A percentile compares a stretch with the other conserved stretches of the same genome.
Conservation (phyloP, 2,888 invertebrate genomes). For the Melinaea menophilus region DNA sequence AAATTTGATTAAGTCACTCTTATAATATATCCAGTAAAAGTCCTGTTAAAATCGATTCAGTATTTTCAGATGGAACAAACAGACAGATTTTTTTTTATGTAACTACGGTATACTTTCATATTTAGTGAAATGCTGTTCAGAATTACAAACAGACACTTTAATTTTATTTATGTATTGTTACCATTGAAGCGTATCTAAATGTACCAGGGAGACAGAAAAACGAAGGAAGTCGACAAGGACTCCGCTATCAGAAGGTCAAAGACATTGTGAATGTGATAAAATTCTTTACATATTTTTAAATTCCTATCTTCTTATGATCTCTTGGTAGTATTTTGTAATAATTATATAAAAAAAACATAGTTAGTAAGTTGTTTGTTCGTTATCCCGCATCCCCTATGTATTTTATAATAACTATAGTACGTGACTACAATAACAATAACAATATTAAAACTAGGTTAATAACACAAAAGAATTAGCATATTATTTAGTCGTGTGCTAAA, state of each 20-base stretch:
- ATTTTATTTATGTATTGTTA: constrained; percentile 43
- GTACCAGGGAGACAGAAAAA: constrained; percentile 45
- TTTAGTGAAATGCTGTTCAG: too few species aligned
- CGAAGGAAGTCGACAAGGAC: constrained; percentile 56
- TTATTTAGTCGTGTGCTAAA: neutral
- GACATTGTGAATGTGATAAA: constrained; percentile 35
- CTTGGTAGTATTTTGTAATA: constrained; percentile 8
- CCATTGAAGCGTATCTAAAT: constrained; percentile 48
- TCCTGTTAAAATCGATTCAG: too few species aligned
- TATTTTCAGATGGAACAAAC: too few species aligned
- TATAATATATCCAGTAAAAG: too few species aligned
- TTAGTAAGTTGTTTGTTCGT: constrained; percentile 29
- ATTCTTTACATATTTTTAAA: constrained; percentile 25
- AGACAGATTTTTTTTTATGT: too few species aligned
- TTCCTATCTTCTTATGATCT: constrained; percentile 11
- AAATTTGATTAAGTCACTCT: too few species aligned
- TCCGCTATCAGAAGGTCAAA: constrained; percentile 45
- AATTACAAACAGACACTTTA: too few species aligned
- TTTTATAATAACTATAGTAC: neutral
- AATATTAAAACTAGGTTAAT: neutral
- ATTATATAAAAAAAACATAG: neutral
- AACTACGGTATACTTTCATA: too few species aligned
- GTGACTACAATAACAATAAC: neutral
- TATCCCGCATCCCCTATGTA: constrained; percentile 41
- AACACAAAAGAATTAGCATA: neutral